phyloP scores from a whole-genome alignment of 1,140 invertebrate genomes.

The Nebria ingens region DNA sequence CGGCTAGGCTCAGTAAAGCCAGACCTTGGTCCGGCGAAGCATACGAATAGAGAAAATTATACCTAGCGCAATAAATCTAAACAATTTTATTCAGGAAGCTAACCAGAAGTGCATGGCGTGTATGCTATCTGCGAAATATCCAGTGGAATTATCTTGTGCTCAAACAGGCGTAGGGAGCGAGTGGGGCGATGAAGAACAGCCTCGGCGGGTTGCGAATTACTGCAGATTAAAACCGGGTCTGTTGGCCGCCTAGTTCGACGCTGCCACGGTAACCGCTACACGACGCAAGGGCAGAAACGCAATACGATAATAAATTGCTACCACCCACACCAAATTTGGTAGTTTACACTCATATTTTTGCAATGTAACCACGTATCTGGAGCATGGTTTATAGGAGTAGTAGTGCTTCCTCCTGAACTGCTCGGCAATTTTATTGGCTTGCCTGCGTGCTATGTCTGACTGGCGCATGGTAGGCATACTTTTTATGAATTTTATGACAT shows the following conservation, averaged over 20 bases:
- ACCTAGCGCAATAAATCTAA: not conserved
- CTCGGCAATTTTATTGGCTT: not conserved
- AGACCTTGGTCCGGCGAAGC: too few relatives aligned
- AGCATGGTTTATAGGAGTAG: not conserved
- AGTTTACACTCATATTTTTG: slow-evolving; percentile 7
- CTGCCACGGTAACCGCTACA: not conserved
- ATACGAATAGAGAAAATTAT: not conserved
- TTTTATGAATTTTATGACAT: too few relatives aligned
- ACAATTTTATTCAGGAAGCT: slow-evolving; percentile 3
- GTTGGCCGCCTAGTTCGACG: not conserved
- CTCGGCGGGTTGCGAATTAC: slow-evolving; percentile 1
- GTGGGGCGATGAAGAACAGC: not conserved
- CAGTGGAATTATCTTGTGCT: slow-evolving; percentile 6
- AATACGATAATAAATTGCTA: slow-evolving; percentile 8
- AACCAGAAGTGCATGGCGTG: slow-evolving; percentile 3
- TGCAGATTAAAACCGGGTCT: not conserved
- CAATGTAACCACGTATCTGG: not conserved
- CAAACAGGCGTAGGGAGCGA: too few relatives aligned
- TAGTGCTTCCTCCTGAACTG: not conserved
- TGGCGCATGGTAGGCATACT: too few relatives aligned
- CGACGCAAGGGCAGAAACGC: not conserved
- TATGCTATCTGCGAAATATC: slow-evolving; percentile 5
- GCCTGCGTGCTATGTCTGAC: too few relatives aligned
- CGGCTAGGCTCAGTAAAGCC: too few relatives aligned
- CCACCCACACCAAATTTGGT: not conserved